Evolutionary conservation across 2,888 invertebrate species (phyloP).

Genomic region (Steinernema scapterisci): DNA sequence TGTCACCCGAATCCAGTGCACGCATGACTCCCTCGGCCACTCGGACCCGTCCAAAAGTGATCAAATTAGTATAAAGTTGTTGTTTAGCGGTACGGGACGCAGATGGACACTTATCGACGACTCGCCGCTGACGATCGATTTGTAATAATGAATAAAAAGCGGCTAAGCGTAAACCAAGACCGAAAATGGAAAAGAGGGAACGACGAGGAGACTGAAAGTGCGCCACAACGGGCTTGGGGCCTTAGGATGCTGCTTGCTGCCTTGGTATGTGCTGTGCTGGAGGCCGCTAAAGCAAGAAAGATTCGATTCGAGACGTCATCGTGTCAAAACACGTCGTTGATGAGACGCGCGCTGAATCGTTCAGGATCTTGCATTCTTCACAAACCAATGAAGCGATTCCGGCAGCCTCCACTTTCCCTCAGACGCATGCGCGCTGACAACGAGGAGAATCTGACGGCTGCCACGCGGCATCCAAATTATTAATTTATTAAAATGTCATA

Average conservation of each 20-base stretch:
- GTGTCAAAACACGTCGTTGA: slow-evolving; percentile 28
- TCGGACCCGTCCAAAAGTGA: slow-evolving; percentile 11
- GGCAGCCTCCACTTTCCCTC: too few species aligned
- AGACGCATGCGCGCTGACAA: too few species aligned
- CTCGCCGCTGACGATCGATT: background rate
- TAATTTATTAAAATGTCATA: slow-evolving; percentile 27
- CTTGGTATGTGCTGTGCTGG: background rate
- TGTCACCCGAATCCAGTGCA: too few species aligned
- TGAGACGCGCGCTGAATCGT: background rate
- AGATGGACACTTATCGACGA: slow-evolving; percentile 31
- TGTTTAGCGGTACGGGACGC: slow-evolving; percentile 5
- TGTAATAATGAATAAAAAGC: slow-evolving; percentile 28
- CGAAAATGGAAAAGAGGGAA: slow-evolving; percentile 10
- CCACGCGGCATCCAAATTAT: background rate
- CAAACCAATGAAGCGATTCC: background rate
- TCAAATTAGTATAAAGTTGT: slow-evolving; percentile 30
- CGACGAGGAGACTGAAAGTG: background rate
- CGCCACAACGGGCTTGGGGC: background rate
- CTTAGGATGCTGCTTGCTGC: background rate
- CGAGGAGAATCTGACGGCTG: background rate
- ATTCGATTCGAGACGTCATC: slow-evolving; percentile 11
- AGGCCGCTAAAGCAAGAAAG: background rate
- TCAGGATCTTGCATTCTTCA: background rate
- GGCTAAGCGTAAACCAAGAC: slow-evolving; percentile 9
- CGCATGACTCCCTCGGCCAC: background rate